Evolutionary conservation across 2,888 invertebrate genomes (phyloP).

Genomic region (Macrosiphum euphorbiae): DNA sequence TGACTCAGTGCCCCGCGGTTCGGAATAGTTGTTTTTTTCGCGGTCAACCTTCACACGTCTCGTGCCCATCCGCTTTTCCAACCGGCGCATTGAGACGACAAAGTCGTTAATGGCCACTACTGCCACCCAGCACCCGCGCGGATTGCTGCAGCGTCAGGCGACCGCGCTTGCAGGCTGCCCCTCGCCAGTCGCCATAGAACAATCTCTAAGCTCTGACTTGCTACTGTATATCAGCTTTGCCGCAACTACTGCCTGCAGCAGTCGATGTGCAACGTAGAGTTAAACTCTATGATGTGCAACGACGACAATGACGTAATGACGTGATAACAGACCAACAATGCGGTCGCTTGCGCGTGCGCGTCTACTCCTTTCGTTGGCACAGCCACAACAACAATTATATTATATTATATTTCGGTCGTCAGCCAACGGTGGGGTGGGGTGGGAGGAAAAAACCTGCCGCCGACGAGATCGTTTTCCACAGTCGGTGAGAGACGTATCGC

Average conservation of each 20-base stretch:
- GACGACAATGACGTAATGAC: background rate
- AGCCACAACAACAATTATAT: background rate
- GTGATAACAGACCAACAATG: background rate
- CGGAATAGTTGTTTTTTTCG: background rate
- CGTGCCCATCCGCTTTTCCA: background rate
- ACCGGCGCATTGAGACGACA: background rate
- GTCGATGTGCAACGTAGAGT: background rate
- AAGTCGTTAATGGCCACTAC: background rate
- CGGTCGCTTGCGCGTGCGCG: background rate
- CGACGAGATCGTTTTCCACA: background rate
- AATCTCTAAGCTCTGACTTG: too few relatives aligned
- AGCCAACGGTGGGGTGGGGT: background rate
- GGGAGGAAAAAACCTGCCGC: background rate
- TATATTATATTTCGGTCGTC: background rate
- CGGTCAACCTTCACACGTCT: too few relatives aligned
- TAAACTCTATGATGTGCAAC: background rate
- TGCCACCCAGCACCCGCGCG: background rate
- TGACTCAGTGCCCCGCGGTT: background rate
- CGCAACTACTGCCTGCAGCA: background rate
- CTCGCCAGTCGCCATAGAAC: too few relatives aligned
- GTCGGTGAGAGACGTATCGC: background rate
- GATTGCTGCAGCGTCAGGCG: background rate
- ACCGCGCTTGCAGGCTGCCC: background rate
- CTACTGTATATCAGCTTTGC: too few relatives aligned
- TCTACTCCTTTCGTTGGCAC: constrained; percentile 1